Evolutionary conservation across 2,113 vertebrate species (phyloP).

Genomic region (Tachuris rubrigastra): DNA sequence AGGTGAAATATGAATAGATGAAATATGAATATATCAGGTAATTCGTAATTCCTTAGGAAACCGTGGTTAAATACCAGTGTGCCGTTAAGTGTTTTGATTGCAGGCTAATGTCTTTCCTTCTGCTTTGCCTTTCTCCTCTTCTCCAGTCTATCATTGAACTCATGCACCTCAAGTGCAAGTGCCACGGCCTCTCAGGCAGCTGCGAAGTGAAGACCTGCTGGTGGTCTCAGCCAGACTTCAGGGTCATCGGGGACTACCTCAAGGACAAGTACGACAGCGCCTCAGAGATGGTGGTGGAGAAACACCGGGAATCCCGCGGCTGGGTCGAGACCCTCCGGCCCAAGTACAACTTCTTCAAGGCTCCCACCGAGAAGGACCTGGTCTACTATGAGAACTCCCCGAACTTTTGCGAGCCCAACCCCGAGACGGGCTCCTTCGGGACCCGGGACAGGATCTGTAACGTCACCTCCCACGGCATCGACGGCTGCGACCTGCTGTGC

Average conservation of each 20-base stretch:
- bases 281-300: conserved; percentile 84
- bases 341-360: conserved; percentile 83
- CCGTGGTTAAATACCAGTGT: neutral
- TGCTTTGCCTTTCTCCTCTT: neutral
- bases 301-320: conserved; percentile 81
- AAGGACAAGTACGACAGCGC: conserved; percentile 87
- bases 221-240: conserved; percentile 85
- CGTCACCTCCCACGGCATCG: conserved; percentile 81
- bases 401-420: conserved; percentile 83
- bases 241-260: conserved; percentile 81
- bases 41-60: neutral
- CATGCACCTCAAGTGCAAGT: conserved; percentile 85
- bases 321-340: conserved; percentile 84
- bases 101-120: neutral
- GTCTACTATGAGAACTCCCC: conserved; percentile 84
- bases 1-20: no score
- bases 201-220: conserved; percentile 86
- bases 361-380: conserved; percentile 80
- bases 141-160: conserved; percentile 80
- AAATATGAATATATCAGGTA: no score
- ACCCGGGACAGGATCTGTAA: conserved; percentile 82
- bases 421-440: conserved; percentile 81
- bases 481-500: conserved; percentile 82
- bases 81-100: fast-evolving
- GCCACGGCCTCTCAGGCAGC: conserved; percentile 82